Percentiles rank a stretch among this genome's conserved stretches.
These are phyloP conservation scores for Mycetomoellerius zeteki DNA, from an alignment of 1,140 invertebrate genomes.

Conservation along the genomic window DNA sequence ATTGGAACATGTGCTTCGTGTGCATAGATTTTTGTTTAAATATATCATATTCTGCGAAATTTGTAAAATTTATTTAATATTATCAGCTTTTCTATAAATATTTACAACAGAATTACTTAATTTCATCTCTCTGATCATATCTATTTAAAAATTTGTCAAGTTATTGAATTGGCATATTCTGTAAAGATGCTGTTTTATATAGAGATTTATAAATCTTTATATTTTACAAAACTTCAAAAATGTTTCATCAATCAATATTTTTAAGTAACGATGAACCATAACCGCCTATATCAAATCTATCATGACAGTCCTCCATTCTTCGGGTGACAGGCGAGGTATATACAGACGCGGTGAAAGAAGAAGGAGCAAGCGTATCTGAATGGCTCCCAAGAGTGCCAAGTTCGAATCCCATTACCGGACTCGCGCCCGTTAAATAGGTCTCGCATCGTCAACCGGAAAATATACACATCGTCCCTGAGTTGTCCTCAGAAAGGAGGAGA, in stretches of 20 bases:
- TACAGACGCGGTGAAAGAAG: constrained; percentile 68
- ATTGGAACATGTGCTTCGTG: constrained; percentile 24
- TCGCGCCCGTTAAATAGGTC: constrained; percentile 88
- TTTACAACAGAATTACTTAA: not conserved
- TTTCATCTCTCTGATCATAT: not conserved
- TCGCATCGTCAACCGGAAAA: constrained; percentile 88
- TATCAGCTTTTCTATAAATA: not conserved
- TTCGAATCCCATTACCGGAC: constrained; percentile 88
- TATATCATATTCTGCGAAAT: not conserved
- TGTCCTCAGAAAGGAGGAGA: constrained; percentile 73
- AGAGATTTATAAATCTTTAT: constrained; percentile 7
- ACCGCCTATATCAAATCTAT: constrained; percentile 32
- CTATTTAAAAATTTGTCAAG: not conserved
- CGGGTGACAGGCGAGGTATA: constrained; percentile 1
- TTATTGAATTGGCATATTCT: not conserved
- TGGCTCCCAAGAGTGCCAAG: constrained; percentile 84
- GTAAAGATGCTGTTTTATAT: not conserved
- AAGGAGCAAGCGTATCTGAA: constrained; percentile 77
- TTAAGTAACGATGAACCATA: constrained; percentile 15
- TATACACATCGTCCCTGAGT: constrained; percentile 82
- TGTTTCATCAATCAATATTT: not conserved
- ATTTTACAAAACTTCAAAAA: not conserved
- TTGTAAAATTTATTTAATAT: not conserved
- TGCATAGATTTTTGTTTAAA: constrained; percentile 47
- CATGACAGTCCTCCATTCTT: not conserved